Evolutionary conservation across 2,888 invertebrate species (phyloP).

Genomic region (Halocaridina rubra): DNA sequence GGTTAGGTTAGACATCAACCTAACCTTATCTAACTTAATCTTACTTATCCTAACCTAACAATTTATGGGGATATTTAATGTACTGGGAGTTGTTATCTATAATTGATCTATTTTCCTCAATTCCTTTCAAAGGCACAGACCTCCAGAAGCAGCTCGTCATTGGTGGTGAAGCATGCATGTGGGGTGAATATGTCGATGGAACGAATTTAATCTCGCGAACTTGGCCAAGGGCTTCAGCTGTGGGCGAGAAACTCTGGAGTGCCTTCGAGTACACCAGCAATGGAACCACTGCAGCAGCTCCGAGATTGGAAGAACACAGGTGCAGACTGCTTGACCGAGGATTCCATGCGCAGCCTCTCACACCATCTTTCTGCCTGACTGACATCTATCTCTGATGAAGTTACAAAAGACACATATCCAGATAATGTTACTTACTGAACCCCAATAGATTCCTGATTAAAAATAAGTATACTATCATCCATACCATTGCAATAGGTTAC

Average conservation of each 20-base stretch:
- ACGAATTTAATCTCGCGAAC: constrained; percentile 75
- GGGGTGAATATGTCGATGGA: constrained; percentile 87
- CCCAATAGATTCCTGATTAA: too few relatives aligned
- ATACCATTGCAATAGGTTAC: too few relatives aligned
- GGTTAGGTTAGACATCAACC: too few relatives aligned
- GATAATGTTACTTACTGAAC: too few relatives aligned
- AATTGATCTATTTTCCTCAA: too few relatives aligned
- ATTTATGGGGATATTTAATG: too few relatives aligned
- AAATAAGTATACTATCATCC: too few relatives aligned
- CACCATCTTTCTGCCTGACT: constrained; percentile 75
- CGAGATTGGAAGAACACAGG: constrained; percentile 76
- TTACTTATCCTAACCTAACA: too few relatives aligned
- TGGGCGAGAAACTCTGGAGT: constrained; percentile 89
- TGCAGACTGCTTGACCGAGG: constrained; percentile 80
- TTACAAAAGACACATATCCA: too few relatives aligned
- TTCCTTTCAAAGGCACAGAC: constrained; percentile 67
- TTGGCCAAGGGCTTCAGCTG: constrained; percentile 88
- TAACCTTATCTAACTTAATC: too few relatives aligned
- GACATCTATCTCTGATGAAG: not conserved
- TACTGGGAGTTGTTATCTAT: too few relatives aligned
- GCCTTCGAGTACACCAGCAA: constrained; percentile 67
- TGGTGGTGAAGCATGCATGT: constrained; percentile 94
- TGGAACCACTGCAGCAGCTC: constrained; percentile 71
- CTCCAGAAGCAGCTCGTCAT: constrained; percentile 76
- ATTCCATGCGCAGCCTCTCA: constrained; percentile 77